phyloP scores from a whole-genome alignment of 2,113 vertebrate genomes.

The Pycnonotus jocosus region DNA sequence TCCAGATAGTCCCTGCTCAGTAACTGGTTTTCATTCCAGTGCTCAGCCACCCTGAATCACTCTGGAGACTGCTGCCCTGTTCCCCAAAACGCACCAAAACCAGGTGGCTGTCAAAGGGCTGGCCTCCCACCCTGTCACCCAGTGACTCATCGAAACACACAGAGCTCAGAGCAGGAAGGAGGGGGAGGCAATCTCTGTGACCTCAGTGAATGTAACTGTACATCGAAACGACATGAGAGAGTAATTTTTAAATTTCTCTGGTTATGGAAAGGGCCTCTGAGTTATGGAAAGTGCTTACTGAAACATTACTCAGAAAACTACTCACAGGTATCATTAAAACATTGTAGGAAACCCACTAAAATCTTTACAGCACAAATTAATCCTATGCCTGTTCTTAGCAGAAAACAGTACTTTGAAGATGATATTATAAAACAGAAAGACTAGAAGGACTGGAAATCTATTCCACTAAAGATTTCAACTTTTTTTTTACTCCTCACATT shows the following conservation, averaged over 20 bases:
- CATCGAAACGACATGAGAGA: fast-evolving
- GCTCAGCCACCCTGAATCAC: background rate
- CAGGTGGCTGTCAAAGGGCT: fast-evolving
- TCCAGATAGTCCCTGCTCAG: background rate
- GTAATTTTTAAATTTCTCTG: background rate
- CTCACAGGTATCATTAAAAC: background rate
- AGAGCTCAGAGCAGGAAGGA: background rate
- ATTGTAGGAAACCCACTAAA: background rate
- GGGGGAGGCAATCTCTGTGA: background rate
- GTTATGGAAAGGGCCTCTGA: background rate
- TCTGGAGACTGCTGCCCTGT: background rate
- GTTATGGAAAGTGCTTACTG: background rate
- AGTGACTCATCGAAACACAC: fast-evolving
- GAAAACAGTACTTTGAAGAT: background rate
- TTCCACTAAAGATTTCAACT: background rate
- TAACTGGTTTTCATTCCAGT: background rate
- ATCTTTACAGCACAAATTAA: background rate
- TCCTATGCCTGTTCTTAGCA: background rate
- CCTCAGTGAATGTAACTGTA: background rate
- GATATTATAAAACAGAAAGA: background rate
- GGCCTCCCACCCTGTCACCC: background rate
- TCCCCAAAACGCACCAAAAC: background rate
- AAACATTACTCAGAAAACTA: background rate
- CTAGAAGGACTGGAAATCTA: background rate
- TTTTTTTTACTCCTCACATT: background rate